Conservation (phyloP, 92 coral and sea anemone species). For the Galaxea fascicularis region DNA sequence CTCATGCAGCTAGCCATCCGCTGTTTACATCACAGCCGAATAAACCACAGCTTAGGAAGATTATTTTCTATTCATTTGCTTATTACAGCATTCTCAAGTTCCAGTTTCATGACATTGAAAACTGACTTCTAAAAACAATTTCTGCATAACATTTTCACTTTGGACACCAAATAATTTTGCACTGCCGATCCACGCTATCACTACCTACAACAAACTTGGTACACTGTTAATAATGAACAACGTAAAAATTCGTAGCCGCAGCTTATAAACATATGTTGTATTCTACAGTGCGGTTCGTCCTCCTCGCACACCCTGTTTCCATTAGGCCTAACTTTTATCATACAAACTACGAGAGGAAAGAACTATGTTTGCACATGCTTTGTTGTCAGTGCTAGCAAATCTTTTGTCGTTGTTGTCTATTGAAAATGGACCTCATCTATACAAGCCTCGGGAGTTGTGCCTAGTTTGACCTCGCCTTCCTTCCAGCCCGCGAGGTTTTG, state of each 20-base stretch:
- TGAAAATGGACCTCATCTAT: not conserved
- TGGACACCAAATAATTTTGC: no score
- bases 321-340: conserved; percentile 13
- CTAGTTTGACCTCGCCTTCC: not conserved
- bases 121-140: no score
- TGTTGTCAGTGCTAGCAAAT: not conserved
- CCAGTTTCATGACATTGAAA: not conserved
- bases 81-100: not conserved
- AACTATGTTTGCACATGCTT: not conserved
- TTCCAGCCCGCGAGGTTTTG: not conserved
- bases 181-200: not conserved
- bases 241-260: not conserved
- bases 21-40: not conserved
- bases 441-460: not conserved
- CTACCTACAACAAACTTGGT: not conserved
- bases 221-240: not conserved
- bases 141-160: no score
- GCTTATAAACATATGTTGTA: not conserved
- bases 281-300: not conserved
- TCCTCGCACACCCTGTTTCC: conserved; percentile 31
- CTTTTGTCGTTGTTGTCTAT: not conserved
- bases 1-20: not conserved
- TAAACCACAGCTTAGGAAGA: not conserved
- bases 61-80: not conserved
- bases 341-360: not conserved